Conservation (phyloP, 1,140 invertebrate species). For the Portunus trituberculatus region DNA sequence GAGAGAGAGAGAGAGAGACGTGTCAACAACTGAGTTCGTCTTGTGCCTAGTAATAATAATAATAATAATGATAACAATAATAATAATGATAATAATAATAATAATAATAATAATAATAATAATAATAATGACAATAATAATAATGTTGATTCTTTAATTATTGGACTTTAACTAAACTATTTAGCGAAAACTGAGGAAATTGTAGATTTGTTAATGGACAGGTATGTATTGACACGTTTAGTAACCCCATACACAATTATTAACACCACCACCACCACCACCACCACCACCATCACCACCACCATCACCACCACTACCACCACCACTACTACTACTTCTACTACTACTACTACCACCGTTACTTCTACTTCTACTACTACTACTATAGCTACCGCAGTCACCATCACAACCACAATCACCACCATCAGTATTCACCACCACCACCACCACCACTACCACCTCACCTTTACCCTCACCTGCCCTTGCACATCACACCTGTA, state of each 20-base stretch:
- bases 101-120: background rate
- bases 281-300: background rate
- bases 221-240: background rate
- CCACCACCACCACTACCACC: background rate
- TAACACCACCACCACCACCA: background rate
- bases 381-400: background rate
- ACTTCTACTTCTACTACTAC: conserved; percentile 22
- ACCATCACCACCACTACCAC: too few relatives aligned
- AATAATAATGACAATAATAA: background rate
- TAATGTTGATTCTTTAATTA: background rate
- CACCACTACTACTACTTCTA: too few relatives aligned
- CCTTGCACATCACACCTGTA: background rate
- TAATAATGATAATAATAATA: too few relatives aligned
- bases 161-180: background rate
- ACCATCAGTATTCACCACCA: background rate
- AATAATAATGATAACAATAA: too few relatives aligned
- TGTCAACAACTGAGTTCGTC: too few relatives aligned
- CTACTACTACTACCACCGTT: background rate
- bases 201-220: background rate
- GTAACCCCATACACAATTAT: background rate
- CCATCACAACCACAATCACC: background rate
- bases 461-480: background rate
- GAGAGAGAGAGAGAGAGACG: too few relatives aligned
- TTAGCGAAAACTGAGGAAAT: background rate
- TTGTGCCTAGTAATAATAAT: too few relatives aligned